Evolutionary conservation across 2,113 vertebrate genomes (phyloP).

Genomic region (Rallus limicola): DNA sequence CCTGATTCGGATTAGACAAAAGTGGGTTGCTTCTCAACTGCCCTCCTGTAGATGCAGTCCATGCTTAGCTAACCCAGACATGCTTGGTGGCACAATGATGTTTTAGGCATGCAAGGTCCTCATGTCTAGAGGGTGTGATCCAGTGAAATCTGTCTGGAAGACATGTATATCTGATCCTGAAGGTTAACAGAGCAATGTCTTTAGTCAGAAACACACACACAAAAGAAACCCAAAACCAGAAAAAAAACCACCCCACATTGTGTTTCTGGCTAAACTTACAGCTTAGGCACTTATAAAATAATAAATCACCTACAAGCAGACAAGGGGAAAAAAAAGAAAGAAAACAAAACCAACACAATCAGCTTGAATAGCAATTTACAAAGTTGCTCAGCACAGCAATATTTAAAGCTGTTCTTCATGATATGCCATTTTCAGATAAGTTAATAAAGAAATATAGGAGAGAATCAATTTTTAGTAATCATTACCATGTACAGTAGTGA

Average conservation of each 20-base stretch:
- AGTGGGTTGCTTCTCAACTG: neutral
- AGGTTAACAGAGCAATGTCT: neutral
- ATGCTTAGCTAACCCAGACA: neutral
- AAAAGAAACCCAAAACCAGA: neutral
- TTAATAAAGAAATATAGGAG: slow-evolving; percentile 77
- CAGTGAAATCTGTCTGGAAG: neutral
- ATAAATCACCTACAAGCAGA: slow-evolving; percentile 69
- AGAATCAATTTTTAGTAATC: slow-evolving; percentile 75
- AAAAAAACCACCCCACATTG: neutral
- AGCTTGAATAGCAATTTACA: slow-evolving; percentile 70
- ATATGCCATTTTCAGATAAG: slow-evolving; percentile 75
- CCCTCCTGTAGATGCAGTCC: neutral
- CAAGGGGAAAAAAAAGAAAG: neutral
- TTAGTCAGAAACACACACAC: neutral
- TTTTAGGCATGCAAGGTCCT: neutral
- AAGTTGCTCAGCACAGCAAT: slow-evolving; percentile 71
- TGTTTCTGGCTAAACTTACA: neutral
- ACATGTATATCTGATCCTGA: neutral
- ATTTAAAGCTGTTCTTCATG: slow-evolving; percentile 65
- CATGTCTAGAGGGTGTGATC: neutral
- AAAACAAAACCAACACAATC: neutral
- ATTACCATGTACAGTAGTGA: slow-evolving; percentile 72
- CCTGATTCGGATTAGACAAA: neutral
- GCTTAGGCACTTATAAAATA: slow-evolving; percentile 40
- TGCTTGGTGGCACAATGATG: neutral